Conservation (phyloP, 2,113 vertebrate genomes). For the Anguilla rostrata region DNA sequence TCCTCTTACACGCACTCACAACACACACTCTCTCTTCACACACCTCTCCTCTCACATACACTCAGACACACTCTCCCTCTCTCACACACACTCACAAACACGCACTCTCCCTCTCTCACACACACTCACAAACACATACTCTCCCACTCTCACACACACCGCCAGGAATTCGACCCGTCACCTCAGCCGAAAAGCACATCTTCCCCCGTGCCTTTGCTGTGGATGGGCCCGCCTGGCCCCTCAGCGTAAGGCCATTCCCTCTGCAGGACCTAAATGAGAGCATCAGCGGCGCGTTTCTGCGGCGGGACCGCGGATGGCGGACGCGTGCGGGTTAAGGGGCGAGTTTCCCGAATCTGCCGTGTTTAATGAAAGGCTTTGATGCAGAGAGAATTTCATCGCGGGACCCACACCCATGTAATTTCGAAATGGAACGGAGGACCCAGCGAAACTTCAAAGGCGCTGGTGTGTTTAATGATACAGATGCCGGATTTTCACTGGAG, state of each 20-base stretch:
- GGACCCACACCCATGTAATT: neutral
- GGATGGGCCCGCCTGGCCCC: too few species aligned
- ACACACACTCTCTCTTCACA: too few species aligned
- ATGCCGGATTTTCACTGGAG: neutral
- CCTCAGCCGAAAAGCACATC: neutral
- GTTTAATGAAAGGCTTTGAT: conserved; percentile 10
- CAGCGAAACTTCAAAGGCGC: conserved; percentile 12
- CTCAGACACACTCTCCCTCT: neutral
- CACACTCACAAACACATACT: neutral
- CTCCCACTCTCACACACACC: neutral
- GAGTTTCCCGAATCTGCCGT: neutral
- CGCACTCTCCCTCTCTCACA: too few species aligned
- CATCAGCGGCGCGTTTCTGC: neutral
- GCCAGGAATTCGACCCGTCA: neutral
- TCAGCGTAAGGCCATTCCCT: neutral
- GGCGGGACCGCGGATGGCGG: neutral
- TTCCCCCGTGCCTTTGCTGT: too few species aligned
- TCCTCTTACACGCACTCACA: too few species aligned
- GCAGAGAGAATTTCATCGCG: neutral
- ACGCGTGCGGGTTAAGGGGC: neutral
- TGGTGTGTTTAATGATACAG: conserved; percentile 17
- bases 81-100: too few species aligned
- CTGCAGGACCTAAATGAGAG: neutral
- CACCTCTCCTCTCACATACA: too few species aligned
- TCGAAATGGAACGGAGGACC: neutral